Base-by-base conservation (phyloP, 37 sponge, comb jelly and placozoan species). In the Ephydatia muelleri region DNA sequence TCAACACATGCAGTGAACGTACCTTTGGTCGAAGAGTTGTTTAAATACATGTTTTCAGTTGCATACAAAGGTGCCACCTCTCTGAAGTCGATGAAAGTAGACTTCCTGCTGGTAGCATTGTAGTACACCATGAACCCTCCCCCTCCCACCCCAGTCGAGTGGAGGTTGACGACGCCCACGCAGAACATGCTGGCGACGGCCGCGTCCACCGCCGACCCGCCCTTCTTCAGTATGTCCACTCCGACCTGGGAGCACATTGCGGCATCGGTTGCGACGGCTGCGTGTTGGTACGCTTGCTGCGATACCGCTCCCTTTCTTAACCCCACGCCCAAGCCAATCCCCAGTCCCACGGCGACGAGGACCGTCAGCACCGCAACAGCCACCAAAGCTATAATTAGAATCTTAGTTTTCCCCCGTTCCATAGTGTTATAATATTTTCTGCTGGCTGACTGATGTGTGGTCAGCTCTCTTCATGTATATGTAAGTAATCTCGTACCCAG, bases 91-190 rank as follows among this genome's bases (percentile, higher is more conserved):
- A 96, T 57, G n/a, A 82, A 79, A 25, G 85, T 68, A 3, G 93
- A 76, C 26, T 70, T 37, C 30, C 70, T 72, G 11, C 65, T 84
- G n/a, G 88, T 72, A 25, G 87, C 84, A 29, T 89, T 86, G 87
- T 93, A 93, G 30, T 88, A 80, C 28, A 98, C 85, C 93, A 98
- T 90, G 78, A 96, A 98, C 70, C 99, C 99, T n/a, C 99, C 99
- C 23, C 99, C 99, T 65, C 99, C 99, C 6, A 98, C 87, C 23
- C 99, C 99, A 4, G 93, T 95, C 30, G 95, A 94, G 72, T 96
- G 95, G 13, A 86, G 87, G 75, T 96, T 93, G 68, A 96, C 92
- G 11, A 95, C 89, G 2, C 99, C 99, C 65, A 94, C 83, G 73
- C 99, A 98, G 16, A 98, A 83, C 22, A 87, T 37, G 35, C 86